A percentile compares a stretch with the other conserved stretches of the same genome.
Evolutionary conservation across 2,888 invertebrate species (phyloP).

Genomic region (Timandra comae): DNA sequence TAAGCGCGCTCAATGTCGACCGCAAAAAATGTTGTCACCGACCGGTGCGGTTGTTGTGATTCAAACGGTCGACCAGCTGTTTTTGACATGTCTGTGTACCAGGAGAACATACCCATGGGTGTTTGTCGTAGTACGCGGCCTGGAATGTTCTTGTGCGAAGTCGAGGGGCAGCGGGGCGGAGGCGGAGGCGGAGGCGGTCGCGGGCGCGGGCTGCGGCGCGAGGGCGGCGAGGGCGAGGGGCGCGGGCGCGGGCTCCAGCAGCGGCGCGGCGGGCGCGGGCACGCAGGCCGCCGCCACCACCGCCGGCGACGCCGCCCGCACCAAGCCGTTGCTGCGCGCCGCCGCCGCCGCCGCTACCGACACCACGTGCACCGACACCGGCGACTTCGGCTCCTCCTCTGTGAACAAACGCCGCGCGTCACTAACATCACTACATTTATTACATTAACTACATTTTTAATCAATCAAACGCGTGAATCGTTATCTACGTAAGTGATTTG

Average conservation of each 20-base stretch:
- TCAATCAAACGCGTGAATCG: constrained; percentile 7
- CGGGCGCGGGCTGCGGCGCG: constrained; percentile 26
- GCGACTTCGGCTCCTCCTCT: constrained; percentile 72
- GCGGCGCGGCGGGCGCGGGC: constrained; percentile 29
- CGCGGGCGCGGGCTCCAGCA: constrained; percentile 23
- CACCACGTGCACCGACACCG: constrained; percentile 60
- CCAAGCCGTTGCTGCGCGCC: constrained; percentile 24
- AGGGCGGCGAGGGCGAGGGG: constrained; percentile 27
- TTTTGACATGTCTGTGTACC: constrained; percentile 51
- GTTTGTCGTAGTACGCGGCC: constrained; percentile 64
- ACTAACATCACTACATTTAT: neutral
- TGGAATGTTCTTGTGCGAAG: constrained; percentile 74
- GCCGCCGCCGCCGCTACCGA: constrained; percentile 41
- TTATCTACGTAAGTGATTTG: constrained; percentile 13
- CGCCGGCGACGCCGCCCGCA: constrained; percentile 30
- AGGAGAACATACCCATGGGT: constrained; percentile 69
- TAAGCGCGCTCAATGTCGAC: too few relatives aligned
- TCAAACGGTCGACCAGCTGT: constrained; percentile 48
- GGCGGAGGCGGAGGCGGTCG: constrained; percentile 28
- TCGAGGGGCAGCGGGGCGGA: constrained; percentile 54
- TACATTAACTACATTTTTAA: constrained; percentile 1
- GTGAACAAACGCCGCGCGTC: constrained; percentile 41
- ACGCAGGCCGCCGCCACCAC: constrained; percentile 23
- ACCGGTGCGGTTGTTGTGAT: constrained; percentile 7
- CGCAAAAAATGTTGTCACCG: neutral